These are phyloP conservation scores for Eristalinus sepulchralis DNA, from an alignment of 2,888 invertebrate genomes.

Conservation along the genomic window DNA sequence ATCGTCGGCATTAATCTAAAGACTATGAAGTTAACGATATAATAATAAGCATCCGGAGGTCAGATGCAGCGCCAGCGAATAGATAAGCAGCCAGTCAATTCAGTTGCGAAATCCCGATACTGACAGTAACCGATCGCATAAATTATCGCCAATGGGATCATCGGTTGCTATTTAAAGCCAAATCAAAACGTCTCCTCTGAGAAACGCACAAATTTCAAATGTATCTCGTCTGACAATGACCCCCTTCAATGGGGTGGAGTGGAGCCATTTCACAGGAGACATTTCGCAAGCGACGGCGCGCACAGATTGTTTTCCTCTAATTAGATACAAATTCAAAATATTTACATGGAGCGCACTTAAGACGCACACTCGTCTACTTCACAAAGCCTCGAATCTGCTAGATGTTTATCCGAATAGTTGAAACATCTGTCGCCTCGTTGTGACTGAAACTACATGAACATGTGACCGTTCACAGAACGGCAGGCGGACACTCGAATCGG, in stretches of 20 bases:
- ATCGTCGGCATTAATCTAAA: background rate
- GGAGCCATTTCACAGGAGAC: background rate
- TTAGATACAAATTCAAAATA: conserved; percentile 31
- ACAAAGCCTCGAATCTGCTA: background rate
- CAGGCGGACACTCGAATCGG: background rate
- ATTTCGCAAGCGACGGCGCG: conserved; percentile 5
- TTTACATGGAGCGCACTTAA: conserved; percentile 17
- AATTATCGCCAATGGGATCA: background rate
- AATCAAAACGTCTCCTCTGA: background rate
- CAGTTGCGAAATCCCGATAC: background rate
- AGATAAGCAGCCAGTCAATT: conserved; percentile 24
- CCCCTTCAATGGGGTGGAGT: background rate
- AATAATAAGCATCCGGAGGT: conserved; percentile 7
- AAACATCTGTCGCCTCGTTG: background rate
- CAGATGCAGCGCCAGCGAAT: conserved; percentile 17
- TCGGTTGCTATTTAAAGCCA: background rate
- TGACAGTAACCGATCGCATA: background rate
- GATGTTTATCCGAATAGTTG: background rate
- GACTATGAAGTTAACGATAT: background rate
- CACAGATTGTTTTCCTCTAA: conserved; percentile 21
- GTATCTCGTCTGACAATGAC: background rate
- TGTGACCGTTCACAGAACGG: background rate
- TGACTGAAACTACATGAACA: background rate
- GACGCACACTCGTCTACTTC: background rate
- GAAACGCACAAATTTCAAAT: background rate